Evolutionary conservation across 2,888 invertebrate genomes (phyloP).

Genomic region (Orgyia antiqua): DNA sequence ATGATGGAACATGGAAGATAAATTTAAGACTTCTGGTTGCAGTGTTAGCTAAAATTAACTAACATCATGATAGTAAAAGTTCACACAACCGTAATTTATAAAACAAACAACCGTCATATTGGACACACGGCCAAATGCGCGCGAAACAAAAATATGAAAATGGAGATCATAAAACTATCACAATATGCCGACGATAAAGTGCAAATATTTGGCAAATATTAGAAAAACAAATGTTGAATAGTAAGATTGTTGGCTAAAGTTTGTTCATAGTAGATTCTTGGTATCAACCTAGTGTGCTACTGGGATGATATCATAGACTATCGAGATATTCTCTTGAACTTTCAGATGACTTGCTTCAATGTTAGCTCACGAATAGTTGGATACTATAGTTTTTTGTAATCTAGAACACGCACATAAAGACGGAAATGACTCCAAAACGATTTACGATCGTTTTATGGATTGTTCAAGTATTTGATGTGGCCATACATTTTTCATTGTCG

Average conservation of each 20-base stretch:
- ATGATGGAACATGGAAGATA: too few relatives aligned
- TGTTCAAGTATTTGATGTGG: too few relatives aligned
- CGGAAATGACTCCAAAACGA: slow-evolving; percentile 9
- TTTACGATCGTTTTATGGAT: background rate
- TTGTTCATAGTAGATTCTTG: slow-evolving; percentile 38
- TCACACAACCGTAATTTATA: slow-evolving; percentile 23
- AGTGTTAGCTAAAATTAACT: too few relatives aligned
- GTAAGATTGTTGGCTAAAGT: slow-evolving; percentile 61
- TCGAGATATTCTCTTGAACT: slow-evolving; percentile 30
- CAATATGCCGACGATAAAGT: slow-evolving; percentile 52
- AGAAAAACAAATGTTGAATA: slow-evolving; percentile 60
- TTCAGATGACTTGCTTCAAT: slow-evolving; percentile 24
- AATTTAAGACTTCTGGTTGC: too few relatives aligned
- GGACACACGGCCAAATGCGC: slow-evolving; percentile 36
- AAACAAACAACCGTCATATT: slow-evolving; percentile 43
- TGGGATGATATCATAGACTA: slow-evolving; percentile 42
- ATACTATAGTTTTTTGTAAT: slow-evolving; percentile 13
- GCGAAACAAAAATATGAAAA: slow-evolving; percentile 48
- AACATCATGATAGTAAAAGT: too few relatives aligned
- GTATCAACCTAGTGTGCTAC: slow-evolving; percentile 21
- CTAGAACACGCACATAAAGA: slow-evolving; percentile 15
- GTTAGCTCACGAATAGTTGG: slow-evolving; percentile 21
- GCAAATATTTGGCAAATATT: slow-evolving; percentile 68
- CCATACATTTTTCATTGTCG: slow-evolving; percentile 8
- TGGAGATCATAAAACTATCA: slow-evolving; percentile 55